Evolutionary conservation across 2,797 vertebrate species (phyloP).

Genomic region (Mus spretus): DNA sequence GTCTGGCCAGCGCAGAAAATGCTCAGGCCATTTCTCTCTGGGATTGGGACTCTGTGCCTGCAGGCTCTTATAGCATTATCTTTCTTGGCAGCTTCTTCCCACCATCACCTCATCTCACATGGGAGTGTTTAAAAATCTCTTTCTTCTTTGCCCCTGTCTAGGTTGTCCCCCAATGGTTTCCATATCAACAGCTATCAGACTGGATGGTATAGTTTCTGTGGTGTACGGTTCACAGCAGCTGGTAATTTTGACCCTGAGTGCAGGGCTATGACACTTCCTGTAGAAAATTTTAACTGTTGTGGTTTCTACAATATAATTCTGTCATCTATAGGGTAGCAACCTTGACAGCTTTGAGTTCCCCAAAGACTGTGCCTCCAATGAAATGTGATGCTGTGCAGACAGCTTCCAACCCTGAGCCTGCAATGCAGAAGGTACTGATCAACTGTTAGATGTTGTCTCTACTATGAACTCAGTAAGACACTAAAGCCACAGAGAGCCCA

Average conservation of each 20-base stretch:
- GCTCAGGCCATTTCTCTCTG: not conserved
- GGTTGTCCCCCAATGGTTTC: not conserved
- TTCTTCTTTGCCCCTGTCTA: not conserved
- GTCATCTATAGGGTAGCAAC: not conserved
- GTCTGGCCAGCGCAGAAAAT: not conserved
- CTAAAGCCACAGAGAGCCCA: not conserved
- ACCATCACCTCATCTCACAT: not conserved
- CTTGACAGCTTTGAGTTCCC: not conserved
- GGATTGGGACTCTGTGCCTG: not conserved
- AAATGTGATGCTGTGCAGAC: not conserved
- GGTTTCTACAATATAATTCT: not conserved
- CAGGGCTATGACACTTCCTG: not conserved
- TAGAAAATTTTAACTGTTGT: conserved; percentile 32
- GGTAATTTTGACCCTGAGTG: not conserved
- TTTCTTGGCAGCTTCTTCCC: not conserved
- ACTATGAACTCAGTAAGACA: not conserved
- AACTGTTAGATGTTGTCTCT: not conserved
- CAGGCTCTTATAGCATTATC: not conserved
- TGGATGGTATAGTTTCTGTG: not conserved
- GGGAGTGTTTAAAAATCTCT: not conserved
- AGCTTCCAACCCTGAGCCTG: not conserved
- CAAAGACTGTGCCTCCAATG: not conserved
- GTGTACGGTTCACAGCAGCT: conserved; percentile 26
- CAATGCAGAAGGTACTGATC: not conserved
- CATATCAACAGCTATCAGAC: not conserved